Base-by-base conservation (phyloP, 1,140 invertebrate species). In the Tetragonula clypearis region DNA sequence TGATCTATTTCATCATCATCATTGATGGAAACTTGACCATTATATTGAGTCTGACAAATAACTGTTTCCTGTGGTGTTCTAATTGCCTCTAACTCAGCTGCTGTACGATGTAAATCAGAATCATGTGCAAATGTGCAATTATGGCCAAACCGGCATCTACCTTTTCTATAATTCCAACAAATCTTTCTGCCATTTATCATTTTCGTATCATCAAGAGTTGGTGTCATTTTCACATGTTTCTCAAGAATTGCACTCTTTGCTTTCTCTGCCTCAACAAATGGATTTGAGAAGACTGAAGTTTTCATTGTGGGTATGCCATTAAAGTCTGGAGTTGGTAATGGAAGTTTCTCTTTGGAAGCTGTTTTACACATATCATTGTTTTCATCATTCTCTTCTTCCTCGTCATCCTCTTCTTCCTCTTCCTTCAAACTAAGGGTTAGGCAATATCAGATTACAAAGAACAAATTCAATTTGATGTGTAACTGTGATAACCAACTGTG, bases 81-180 rank as follows among this genome's bases (percentile, higher is more conserved):
- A 58, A 96, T 95, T 21, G 93, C 94, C 82, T 96, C 95, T 56
- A 96, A 90, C 89, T 96, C 96, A 65, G 96, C 94, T 73, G 94
- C 91, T 72, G 94, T 95, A 82, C 95, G 95, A 90, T 96, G 96
- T 68, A 98, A 94, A 94, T 98, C 98, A 1, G 98, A 97, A 91
- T 98, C 98, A 95, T 99, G 98, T 5, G 98, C 98, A 95, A 97
- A 99, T 82, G 97, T 98, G 92, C 98, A 99, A 86, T 98, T 98
- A 90, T 98, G 98, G 11, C 98, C 98, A 95, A 98, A 98, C 58
- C 97, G 96, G 93, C 98, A 99, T 30, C 97, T 96, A 12, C 98
- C 98, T 94, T 98, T 98, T 41, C 97, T 96, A 93, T 98, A 98
- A 95, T 98, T 99, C 97, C 98, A 99, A 93, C 98, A 99, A 62